Conservation (phyloP, 2,888 invertebrate species). For the Ganaspis brasiliensis region DNA sequence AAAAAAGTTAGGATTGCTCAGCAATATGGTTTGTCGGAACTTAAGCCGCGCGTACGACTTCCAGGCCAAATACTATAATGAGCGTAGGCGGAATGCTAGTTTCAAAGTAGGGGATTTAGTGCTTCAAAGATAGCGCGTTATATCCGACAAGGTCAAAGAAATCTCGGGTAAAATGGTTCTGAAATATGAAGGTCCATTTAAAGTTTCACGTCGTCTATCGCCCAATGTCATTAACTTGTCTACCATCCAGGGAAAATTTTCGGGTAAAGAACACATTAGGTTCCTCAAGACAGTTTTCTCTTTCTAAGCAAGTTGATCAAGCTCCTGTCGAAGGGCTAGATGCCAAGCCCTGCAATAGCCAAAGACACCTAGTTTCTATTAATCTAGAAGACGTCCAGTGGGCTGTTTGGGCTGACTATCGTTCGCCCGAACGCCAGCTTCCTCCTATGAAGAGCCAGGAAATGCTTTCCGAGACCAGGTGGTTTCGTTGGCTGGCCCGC, state of each 20-base stretch:
- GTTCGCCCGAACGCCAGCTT: too few species aligned
- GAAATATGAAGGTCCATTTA: not conserved
- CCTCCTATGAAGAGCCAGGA: too few species aligned
- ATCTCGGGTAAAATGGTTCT: not conserved
- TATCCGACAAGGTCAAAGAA: not conserved
- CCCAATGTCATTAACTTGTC: not conserved
- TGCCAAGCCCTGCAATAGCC: too few species aligned
- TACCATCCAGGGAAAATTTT: not conserved
- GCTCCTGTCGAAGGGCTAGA: too few species aligned
- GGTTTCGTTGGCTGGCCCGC: too few species aligned
- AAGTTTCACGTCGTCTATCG: not conserved
- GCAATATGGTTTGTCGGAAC: not conserved
- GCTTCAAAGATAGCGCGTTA: not conserved
- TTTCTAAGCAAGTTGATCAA: too few species aligned
- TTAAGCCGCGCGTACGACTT: not conserved
- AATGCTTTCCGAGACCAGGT: too few species aligned
- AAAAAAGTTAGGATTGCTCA: not conserved
- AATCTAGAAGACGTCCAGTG: too few species aligned
- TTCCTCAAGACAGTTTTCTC: too few species aligned
- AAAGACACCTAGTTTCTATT: too few species aligned
- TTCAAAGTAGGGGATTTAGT: not conserved
- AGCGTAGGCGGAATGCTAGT: not conserved
- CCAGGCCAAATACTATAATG: not conserved
- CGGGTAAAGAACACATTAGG: not conserved
- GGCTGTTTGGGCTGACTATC: too few species aligned